These are phyloP conservation scores for Magallana nippona DNA, from an alignment of 2,888 invertebrate species.

Conservation along the genomic window DNA sequence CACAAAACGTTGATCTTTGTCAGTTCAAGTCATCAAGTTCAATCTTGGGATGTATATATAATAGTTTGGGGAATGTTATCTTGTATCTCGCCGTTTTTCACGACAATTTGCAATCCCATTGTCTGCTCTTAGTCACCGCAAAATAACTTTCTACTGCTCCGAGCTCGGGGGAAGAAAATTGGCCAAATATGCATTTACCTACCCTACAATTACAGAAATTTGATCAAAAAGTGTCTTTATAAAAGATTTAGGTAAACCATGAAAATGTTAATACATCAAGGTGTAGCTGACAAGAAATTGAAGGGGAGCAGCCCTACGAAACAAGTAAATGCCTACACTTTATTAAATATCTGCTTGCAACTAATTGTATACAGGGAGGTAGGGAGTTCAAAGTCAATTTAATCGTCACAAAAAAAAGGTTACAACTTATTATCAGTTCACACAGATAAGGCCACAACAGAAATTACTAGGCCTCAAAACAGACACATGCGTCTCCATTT, in stretches of 20 bases:
- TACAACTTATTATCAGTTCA: background rate
- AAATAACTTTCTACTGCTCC: constrained; percentile 1
- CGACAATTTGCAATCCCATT: constrained; percentile 11
- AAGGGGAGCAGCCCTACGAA: background rate
- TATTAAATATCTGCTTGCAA: constrained; percentile 3
- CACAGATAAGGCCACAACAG: background rate
- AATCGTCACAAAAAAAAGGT: constrained; percentile 17
- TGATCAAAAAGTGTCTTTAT: constrained; percentile 21
- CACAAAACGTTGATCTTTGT: background rate
- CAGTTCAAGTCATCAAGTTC: constrained; percentile 12
- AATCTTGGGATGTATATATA: constrained; percentile 5
- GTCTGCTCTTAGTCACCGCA: background rate
- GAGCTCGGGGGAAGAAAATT: background rate
- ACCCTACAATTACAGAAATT: constrained; percentile 9
- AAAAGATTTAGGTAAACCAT: constrained; percentile 16
- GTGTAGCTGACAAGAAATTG: constrained; percentile 2
- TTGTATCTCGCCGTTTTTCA: background rate
- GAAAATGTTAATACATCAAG: constrained; percentile 12
- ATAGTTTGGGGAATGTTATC: constrained; percentile 6
- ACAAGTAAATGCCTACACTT: constrained; percentile 17
- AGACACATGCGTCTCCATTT: constrained; percentile 2
- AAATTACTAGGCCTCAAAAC: constrained; percentile 3
- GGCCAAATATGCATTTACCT: constrained; percentile 26
- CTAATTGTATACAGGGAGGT: constrained; percentile 14
- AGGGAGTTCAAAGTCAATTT: constrained; percentile 22